phyloP scores from a whole-genome alignment of 2,797 vertebrate species.

The Sebastes iracundus region DNA sequence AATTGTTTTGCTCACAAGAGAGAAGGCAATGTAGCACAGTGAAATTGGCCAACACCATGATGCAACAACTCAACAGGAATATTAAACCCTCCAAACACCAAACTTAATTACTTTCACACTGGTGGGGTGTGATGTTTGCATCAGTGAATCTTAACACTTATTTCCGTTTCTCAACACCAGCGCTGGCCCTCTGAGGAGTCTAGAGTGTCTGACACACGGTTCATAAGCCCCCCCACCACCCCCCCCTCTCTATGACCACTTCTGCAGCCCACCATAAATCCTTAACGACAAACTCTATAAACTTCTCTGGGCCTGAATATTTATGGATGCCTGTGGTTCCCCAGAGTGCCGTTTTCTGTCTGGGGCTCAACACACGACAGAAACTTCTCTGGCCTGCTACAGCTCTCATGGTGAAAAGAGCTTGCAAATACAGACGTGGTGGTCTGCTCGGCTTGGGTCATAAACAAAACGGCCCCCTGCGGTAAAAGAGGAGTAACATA shows the following conservation, averaged over 20 bases:
- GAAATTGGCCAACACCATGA: slow-evolving; percentile 22
- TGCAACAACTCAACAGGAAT: slow-evolving; percentile 41
- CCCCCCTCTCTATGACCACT: slow-evolving; percentile 54
- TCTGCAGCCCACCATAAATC: slow-evolving; percentile 81
- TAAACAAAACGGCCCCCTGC: slow-evolving; percentile 70
- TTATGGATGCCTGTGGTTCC: slow-evolving; percentile 82
- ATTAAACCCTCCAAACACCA: slow-evolving; percentile 50
- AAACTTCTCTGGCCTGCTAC: slow-evolving; percentile 65
- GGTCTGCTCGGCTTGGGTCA: slow-evolving; percentile 61
- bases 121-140: slow-evolving; percentile 48
- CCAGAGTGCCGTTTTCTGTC: slow-evolving; percentile 79
- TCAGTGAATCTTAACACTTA: slow-evolving; percentile 51
- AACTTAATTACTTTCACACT: slow-evolving; percentile 56
- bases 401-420: slow-evolving; percentile 55
- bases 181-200: slow-evolving; percentile 41
- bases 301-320: slow-evolving; percentile 81
- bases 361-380: slow-evolving; percentile 72
- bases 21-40: slow-evolving; percentile 5
- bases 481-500: slow-evolving; percentile 56
- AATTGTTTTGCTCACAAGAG: slow-evolving; percentile 32
- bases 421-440: slow-evolving; percentile 58
- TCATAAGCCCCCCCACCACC: slow-evolving; percentile 1
- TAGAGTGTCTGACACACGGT: slow-evolving; percentile 38
- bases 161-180: slow-evolving; percentile 53
- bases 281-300: slow-evolving; percentile 82